Evolutionary conservation across 1,140 invertebrate genomes (phyloP), one percentile per base, ranked within the genome.

Genomic region (Bombus difficillimus): DNA sequence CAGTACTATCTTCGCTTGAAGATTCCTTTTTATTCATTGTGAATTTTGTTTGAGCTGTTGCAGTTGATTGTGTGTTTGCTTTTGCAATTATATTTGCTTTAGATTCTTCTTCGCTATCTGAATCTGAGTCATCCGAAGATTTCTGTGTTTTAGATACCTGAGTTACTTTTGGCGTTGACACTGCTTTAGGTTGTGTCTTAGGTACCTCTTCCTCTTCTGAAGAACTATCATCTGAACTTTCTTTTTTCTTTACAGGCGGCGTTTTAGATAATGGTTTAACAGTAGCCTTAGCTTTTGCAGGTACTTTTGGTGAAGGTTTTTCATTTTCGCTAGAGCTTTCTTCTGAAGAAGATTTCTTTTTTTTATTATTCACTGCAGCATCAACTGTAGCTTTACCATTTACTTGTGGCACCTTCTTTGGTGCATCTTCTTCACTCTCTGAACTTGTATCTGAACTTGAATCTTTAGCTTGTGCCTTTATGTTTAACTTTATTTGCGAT

Each of bases 391-490:
- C 57, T 74, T 92, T 92, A 5, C 91, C 92, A 86, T 93, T 94
- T 28, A 92, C 47, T 74, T 89, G 91, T 66, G 83, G 66, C 25
- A 72, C 39, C 69, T 92, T 93, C 74, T 91, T 92, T 43, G 89
- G 91, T 32, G 88, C 34, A 71, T 95, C 94, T 3, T 93, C 91
- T 41, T 94, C 92, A 41, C 92, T 93, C 3, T 94, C 93, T 0
- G 95, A 95, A 75, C 93, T 94, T 6, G 94, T 94, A 82, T 95
- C 94, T 39, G 95, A 95, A 85, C 94, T 95, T 39, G 92, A 93
- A 15, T 92, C 86, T 76, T 94, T 92, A 25, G 91, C 91, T 28
- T 88, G 47, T 53, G 86, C 82, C 74, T 93, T 92, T 22, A 93
- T 64, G 9, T 92, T 89, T 57, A 96, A 82, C 77, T 96, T 96